Conservation (phyloP, 2,113 vertebrate genomes). For the Vidua chalybeata region DNA sequence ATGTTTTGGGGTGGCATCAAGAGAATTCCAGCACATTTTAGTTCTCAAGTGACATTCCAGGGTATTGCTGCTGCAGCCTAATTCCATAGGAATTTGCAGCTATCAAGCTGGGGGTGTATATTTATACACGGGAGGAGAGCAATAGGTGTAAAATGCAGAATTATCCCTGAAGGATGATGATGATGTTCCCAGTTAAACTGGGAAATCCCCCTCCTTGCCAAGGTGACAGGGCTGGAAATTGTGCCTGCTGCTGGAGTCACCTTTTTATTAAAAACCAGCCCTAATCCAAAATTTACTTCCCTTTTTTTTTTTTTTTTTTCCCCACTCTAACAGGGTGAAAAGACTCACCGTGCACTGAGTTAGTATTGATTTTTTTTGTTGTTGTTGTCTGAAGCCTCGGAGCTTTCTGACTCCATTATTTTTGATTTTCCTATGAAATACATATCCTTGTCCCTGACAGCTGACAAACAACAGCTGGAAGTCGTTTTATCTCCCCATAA, state of each 20-base stretch:
- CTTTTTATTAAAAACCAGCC: background rate
- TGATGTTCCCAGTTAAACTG: background rate
- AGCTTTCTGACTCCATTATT: constrained; percentile 85
- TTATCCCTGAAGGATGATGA: background rate
- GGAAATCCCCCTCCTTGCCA: background rate
- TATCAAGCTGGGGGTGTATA: accelerated
- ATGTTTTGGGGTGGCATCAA: background rate
- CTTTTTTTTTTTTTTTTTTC: constrained; percentile 69
- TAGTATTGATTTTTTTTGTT: constrained; percentile 77
- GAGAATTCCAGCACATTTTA: background rate
- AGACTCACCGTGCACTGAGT: constrained; percentile 61
- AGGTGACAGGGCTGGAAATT: background rate
- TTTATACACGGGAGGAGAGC: accelerated
- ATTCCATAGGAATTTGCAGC: background rate
- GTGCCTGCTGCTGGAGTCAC: background rate
- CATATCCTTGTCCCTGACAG: constrained; percentile 82
- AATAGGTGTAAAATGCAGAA: background rate
- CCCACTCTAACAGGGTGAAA: constrained; percentile 20
- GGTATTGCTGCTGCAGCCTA: background rate
- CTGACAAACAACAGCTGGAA: constrained; percentile 89
- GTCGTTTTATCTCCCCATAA: constrained; percentile 86
- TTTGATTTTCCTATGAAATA: constrained; percentile 88
- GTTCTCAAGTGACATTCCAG: background rate
- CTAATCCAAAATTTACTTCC: constrained; percentile 47
- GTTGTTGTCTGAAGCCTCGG: constrained; percentile 70